phyloP scores from a whole-genome alignment of 2,797 vertebrate species.

The Typhlichthys eigenmanni region DNA sequence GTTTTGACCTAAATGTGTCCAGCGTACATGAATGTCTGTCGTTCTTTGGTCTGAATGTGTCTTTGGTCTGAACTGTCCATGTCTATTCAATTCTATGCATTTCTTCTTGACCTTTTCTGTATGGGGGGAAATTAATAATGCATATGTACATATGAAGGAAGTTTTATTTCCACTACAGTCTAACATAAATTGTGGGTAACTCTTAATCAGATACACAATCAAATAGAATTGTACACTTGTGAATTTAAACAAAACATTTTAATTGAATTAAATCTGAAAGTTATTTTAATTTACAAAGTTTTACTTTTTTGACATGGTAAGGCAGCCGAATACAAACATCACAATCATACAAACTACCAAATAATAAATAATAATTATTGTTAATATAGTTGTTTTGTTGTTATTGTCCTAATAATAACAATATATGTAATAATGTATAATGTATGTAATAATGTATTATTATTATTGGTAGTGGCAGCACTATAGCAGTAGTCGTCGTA shows the following conservation, averaged over 20 bases:
- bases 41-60: constrained; percentile 30
- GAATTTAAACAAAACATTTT: not conserved
- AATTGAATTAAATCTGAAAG: too few relatives aligned
- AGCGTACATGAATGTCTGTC: constrained; percentile 24
- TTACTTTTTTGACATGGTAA: too few relatives aligned
- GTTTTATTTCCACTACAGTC: constrained; percentile 2
- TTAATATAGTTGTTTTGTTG: too few relatives aligned
- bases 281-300: too few relatives aligned
- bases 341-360: not conserved
- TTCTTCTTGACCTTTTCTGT: not conserved
- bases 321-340: too few relatives aligned
- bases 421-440: not conserved
- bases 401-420: too few relatives aligned
- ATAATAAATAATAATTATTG: too few relatives aligned
- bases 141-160: not conserved
- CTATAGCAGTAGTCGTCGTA: not conserved
- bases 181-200: not conserved
- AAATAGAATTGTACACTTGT: not conserved
- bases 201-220: not conserved
- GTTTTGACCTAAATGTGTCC: constrained; percentile 36
- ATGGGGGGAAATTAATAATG: not conserved
- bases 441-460: not conserved
- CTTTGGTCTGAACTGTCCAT: constrained; percentile 28
- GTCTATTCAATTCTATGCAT: constrained; percentile 17
- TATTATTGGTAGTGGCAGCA: not conserved